Evolutionary conservation across 2,113 vertebrate species (phyloP).

Genomic region (Saguinus imperator): DNA sequence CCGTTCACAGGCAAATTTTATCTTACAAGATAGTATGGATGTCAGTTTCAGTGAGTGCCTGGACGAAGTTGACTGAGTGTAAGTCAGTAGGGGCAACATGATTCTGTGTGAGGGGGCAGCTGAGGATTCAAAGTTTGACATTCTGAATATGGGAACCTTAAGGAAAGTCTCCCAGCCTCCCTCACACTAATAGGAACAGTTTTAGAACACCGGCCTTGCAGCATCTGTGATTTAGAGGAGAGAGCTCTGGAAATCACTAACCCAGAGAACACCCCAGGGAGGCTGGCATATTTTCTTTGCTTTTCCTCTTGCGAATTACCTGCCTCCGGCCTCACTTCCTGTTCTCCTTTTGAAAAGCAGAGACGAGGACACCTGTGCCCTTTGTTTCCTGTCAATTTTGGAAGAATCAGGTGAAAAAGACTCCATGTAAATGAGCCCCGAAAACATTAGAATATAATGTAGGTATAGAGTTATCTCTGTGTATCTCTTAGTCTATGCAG

Average conservation of each 20-base stretch:
- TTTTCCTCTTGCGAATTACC: fast-evolving
- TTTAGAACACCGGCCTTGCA: fast-evolving
- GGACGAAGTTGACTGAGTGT: background rate
- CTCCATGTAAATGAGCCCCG: background rate
- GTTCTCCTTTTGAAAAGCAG: background rate
- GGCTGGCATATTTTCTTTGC: background rate
- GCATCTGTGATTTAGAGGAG: background rate
- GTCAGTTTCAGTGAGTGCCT: background rate
- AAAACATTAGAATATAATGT: background rate
- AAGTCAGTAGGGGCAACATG: background rate
- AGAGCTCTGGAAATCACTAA: background rate
- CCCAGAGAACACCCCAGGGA: background rate
- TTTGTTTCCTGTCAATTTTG: background rate
- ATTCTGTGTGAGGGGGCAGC: background rate
- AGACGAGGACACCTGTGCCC: background rate
- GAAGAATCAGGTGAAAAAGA: background rate
- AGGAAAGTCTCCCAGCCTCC: background rate
- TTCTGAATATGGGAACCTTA: background rate
- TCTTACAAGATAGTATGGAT: background rate
- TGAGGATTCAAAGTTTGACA: background rate
- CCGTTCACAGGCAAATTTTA: background rate
- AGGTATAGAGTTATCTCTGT: no score
- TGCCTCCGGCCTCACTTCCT: background rate
- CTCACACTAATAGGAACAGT: fast-evolving
- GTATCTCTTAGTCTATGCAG: no score